Evolutionary conservation across 2,797 vertebrate genomes (phyloP).

Genomic region (Onychomys arenicola): DNA sequence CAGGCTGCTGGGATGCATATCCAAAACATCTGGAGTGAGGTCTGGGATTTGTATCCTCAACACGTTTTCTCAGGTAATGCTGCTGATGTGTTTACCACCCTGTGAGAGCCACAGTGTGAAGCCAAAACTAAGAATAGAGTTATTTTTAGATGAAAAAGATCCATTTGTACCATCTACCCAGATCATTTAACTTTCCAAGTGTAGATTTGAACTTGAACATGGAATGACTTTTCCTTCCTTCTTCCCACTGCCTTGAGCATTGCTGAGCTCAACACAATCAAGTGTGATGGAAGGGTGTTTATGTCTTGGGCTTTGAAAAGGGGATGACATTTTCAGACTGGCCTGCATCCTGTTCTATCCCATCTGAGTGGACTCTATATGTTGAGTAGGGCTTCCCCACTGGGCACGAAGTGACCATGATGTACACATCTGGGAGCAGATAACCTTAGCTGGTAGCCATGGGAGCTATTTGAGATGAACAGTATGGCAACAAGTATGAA

Average conservation of each 20-base stretch:
- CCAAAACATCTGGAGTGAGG: background rate
- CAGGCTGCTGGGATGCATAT: background rate
- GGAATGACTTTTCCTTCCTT: background rate
- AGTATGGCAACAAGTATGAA: background rate
- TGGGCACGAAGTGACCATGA: background rate
- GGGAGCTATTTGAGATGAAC: background rate
- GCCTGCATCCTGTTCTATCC: background rate
- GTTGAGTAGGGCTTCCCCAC: background rate
- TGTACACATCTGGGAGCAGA: background rate
- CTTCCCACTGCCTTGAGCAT: background rate
- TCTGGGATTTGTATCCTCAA: background rate
- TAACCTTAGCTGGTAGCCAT: background rate
- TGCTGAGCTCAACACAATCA: background rate
- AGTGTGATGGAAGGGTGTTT: background rate
- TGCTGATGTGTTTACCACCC: background rate
- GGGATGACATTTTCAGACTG: background rate
- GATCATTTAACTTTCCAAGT: constrained; percentile 15
- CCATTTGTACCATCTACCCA: background rate
- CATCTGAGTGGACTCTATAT: background rate
- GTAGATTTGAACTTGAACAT: background rate
- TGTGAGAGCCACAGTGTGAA: background rate
- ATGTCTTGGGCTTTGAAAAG: background rate
- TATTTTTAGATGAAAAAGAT: constrained; percentile 9
- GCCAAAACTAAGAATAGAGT: background rate
- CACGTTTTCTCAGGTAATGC: background rate